These are phyloP conservation scores for Furcifer pardalis DNA, from an alignment of 2,797 vertebrate genomes.

Conservation along the genomic window DNA sequence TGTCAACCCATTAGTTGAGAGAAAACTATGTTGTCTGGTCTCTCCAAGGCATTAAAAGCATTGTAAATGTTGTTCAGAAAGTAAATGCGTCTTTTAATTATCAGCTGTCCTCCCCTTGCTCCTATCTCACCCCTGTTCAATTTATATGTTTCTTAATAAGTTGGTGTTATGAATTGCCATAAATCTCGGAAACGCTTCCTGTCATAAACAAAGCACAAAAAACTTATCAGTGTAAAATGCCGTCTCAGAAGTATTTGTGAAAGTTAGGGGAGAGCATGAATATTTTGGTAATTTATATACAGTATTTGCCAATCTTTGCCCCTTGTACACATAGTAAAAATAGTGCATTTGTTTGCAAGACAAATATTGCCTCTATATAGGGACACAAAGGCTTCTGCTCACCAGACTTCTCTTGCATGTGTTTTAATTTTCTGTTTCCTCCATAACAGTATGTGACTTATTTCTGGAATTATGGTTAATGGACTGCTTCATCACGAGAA, in stretches of 20 bases:
- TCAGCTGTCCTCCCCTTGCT: background rate
- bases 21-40: background rate
- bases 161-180: background rate
- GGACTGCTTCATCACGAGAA: background rate
- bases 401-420: background rate
- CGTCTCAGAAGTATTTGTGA: background rate
- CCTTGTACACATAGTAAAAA: background rate
- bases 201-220: background rate
- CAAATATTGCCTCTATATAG: background rate
- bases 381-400: background rate
- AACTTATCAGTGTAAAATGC: background rate
- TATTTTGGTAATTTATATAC: background rate
- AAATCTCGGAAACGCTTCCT: too few relatives aligned
- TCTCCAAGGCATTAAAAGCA: too few relatives aligned
- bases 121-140: background rate
- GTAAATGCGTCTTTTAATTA: background rate
- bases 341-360: background rate
- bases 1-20: background rate
- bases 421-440: background rate
- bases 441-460: background rate
- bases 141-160: background rate
- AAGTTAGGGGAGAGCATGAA: background rate
- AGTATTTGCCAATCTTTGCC: background rate
- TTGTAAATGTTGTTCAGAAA: too few relatives aligned
- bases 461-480: slow-evolving; percentile 11